Base-by-base conservation (phyloP, 1,140 invertebrate genomes). In the Drosophila asahinai region DNA sequence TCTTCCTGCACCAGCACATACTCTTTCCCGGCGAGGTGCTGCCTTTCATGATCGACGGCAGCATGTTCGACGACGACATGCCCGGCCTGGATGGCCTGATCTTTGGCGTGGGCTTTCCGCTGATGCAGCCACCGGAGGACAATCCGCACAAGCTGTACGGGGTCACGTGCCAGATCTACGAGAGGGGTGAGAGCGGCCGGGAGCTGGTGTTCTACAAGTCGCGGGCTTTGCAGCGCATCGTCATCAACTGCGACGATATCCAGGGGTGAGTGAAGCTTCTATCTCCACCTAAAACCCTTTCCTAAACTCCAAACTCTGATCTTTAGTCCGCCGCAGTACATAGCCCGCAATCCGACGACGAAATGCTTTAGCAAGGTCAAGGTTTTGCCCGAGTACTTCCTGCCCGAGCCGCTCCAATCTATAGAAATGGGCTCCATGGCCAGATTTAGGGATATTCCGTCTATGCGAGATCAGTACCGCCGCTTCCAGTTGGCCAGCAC, bases 21-120 rank as follows among this genome's bases (percentile, higher is more conserved):
- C 93, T 96, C 40, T 95, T 97, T 64, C 96, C 96, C 27, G 96
- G 96, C 8, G 96, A 97, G 91, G 96, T 95, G 25, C 91, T 97
- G 30, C 96, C 96, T 2, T 94, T 97, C 22, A 95, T 95, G 71
- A 93, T 96, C n/a, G 95, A 91, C 6, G 86, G 80, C n/a, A 82
- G 60, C 42, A 80, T 93, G 14, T 92, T 92, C 12, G 83, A 89
- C 15, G 77, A 82, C 0, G 84, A 91, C 33, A 74, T 82, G 51
- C 49, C 74, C 17, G 86, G 86, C 22, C 79, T 74, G 14, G 86
- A 90, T 70, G 92, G 92, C 3, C 47, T 92, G 1, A 83, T 92
- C 1, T 93, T 93, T 65, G 92, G 83, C 8, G 77, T 93, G 3
- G 84, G 76, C 17, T 93, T 93, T 27, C 90, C 87, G 1, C 51